Percentiles rank a stretch among this genome's conserved stretches.
Evolutionary conservation across 2,113 vertebrate genomes (phyloP).

Genomic region (Echinops telfairi): DNA sequence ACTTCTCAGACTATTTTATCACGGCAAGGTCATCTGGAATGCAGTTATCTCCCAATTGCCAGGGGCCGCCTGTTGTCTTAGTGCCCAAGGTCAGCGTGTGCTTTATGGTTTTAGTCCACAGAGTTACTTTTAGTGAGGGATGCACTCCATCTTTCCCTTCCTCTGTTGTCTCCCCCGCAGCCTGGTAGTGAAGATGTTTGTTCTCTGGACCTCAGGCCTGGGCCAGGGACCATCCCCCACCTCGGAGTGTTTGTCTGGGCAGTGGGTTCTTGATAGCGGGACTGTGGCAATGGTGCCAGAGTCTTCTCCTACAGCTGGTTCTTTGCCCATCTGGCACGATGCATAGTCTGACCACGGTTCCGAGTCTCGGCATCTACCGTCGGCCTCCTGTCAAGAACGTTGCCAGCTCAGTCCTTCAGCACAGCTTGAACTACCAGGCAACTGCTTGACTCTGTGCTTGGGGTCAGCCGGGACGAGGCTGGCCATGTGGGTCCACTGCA

Average conservation of each 20-base stretch:
- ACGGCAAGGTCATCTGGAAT: not conserved
- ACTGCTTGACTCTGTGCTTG: not conserved
- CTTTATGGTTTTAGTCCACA: not conserved
- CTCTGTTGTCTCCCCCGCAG: too few relatives aligned
- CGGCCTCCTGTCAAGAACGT: not conserved
- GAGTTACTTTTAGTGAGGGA: not conserved
- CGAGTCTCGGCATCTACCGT: too few relatives aligned
- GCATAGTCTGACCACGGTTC: too few relatives aligned
- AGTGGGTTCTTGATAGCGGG: not conserved
- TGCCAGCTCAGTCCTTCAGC: not conserved
- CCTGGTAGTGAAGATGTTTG: not conserved
- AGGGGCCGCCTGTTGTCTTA: not conserved
- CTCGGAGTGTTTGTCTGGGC: not conserved
- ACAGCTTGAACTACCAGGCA: not conserved
- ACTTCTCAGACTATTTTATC: too few relatives aligned
- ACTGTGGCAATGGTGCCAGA: too few relatives aligned
- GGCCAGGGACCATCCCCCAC: not conserved
- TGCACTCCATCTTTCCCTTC: not conserved
- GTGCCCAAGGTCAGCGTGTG: too few relatives aligned
- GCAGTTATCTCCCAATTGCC: not conserved
- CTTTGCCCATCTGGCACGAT: too few relatives aligned
- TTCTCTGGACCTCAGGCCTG: not conserved
- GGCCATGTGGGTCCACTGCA: too few relatives aligned
- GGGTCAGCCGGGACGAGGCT: not conserved
- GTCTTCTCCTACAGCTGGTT: not conserved